Conservation (phyloP, 2,113 vertebrate species). For the mouse (Mus musculus) region GRCm39 chr1:51058501-51059000, state of each 20-base stretch:
- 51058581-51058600: background rate
- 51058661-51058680: background rate
- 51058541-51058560: background rate
- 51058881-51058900: too few species aligned
- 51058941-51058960: too few species aligned
- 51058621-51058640: background rate
- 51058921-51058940: too few species aligned
- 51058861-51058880: background rate
- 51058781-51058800: background rate
- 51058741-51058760: background rate
- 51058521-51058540: constrained; percentile 18
- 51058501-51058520: background rate
- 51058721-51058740: background rate
- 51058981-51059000: too few species aligned
- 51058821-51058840: background rate
- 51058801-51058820: background rate
- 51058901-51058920: too few species aligned
- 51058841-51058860: background rate
- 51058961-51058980: too few species aligned
- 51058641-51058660: background rate
- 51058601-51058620: background rate
- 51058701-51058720: background rate
- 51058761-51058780: constrained; percentile 28
- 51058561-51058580: background rate
- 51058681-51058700: background rate